These are phyloP conservation scores for Papilio glaucus DNA, from an alignment of 1,140 invertebrate genomes.

Conservation along the genomic window DNA sequence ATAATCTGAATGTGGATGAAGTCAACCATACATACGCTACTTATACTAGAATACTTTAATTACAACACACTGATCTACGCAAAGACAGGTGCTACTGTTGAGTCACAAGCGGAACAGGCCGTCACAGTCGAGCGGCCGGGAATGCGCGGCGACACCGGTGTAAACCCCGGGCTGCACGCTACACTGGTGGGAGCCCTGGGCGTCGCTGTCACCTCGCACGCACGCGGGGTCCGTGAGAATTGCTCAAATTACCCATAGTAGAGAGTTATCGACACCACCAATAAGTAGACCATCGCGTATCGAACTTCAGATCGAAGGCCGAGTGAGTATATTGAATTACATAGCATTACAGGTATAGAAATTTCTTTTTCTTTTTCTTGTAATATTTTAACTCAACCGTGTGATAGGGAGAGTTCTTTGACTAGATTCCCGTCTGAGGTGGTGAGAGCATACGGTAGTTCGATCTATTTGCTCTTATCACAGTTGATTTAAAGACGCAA, in stretches of 20 bases:
- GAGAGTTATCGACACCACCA: neutral
- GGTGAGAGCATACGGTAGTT: no score
- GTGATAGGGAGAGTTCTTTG: neutral
- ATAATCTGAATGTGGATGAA: no score
- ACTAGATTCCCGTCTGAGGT: no score
- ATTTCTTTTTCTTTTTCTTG: slow-evolving; percentile 6
- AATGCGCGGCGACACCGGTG: slow-evolving; percentile 51
- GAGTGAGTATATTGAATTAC: neutral
- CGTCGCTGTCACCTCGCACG: neutral
- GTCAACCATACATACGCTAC: no score
- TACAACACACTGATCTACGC: no score
- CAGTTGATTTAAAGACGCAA: no score
- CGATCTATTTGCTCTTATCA: no score
- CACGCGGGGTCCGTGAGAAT: slow-evolving; percentile 16
- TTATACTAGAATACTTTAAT: no score
- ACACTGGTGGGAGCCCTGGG: slow-evolving; percentile 29
- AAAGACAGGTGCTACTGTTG: neutral
- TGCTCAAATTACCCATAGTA: neutral
- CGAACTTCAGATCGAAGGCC: neutral
- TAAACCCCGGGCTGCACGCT: slow-evolving; percentile 32
- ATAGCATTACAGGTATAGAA: neutral
- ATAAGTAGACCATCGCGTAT: slow-evolving; percentile 11
- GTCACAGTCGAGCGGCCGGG: slow-evolving; percentile 44
- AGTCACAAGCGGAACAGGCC: slow-evolving; percentile 33
- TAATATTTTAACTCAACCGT: neutral